These are phyloP conservation scores for Corythoichthys intestinalis DNA, from an alignment of 2,113 vertebrate genomes.

Conservation along the genomic window DNA sequence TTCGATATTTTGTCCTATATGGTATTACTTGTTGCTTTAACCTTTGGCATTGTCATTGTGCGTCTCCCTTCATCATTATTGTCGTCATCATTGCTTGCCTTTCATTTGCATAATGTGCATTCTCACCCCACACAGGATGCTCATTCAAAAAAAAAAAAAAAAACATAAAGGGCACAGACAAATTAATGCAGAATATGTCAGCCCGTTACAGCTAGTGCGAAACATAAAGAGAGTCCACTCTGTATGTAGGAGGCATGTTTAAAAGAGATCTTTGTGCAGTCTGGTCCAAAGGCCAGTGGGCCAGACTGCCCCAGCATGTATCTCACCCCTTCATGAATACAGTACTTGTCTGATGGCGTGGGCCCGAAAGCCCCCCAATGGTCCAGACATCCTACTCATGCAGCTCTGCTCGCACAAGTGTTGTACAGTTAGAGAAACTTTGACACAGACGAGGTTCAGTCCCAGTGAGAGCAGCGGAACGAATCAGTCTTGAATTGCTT, in stretches of 20 bases:
- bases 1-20: neutral
- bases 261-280: slow-evolving; percentile 76
- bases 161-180: slow-evolving; percentile 58
- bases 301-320: slow-evolving; percentile 73
- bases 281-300: slow-evolving; percentile 65
- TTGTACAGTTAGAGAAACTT: slow-evolving; percentile 32
- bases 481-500: neutral
- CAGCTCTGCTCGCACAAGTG: slow-evolving; percentile 33
- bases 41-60: neutral
- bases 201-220: slow-evolving; percentile 67
- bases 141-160: slow-evolving; percentile 67
- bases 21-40: neutral
- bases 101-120: neutral
- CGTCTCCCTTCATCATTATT: neutral
- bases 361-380: slow-evolving; percentile 39
- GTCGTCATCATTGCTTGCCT: neutral
- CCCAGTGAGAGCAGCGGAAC: slow-evolving; percentile 6
- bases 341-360: slow-evolving; percentile 72
- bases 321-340: slow-evolving; percentile 74
- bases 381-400: slow-evolving; percentile 41
- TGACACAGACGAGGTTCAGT: slow-evolving; percentile 22
- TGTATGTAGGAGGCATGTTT: slow-evolving; percentile 68
- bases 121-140: slow-evolving; percentile 32
- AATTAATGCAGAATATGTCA: slow-evolving; percentile 74
- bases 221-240: slow-evolving; percentile 66